Conservation (phyloP, 2,888 invertebrate species). For the Terebella lapidaria region DNA sequence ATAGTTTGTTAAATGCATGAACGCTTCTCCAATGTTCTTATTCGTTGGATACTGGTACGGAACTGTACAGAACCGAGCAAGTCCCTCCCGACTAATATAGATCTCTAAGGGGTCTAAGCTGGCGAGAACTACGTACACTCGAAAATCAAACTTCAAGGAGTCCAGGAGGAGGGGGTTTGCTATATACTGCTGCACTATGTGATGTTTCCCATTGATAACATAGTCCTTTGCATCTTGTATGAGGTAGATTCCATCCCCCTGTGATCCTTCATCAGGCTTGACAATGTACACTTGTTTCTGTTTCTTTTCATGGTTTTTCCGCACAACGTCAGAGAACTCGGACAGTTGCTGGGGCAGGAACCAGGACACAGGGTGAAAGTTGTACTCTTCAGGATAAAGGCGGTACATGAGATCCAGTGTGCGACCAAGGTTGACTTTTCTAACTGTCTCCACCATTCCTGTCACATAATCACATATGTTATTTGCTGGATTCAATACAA, state of each 20-base stretch:
- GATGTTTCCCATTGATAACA: conserved; percentile 9
- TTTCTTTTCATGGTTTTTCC: conserved; percentile 2
- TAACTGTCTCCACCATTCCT: conserved; percentile 55
- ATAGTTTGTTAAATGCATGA: conserved; percentile 57
- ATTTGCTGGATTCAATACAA: too few relatives aligned
- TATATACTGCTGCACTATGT: conserved; percentile 51
- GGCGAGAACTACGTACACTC: conserved; percentile 55
- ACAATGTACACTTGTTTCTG: conserved; percentile 51
- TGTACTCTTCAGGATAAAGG: conserved; percentile 54
- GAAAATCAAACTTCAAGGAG: conserved; percentile 55
- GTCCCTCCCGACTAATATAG: conserved; percentile 48
- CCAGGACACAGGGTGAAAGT: conserved; percentile 57
- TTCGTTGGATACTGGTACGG: conserved; percentile 53
- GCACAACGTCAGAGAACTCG: conserved; percentile 37
- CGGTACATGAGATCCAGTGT: conserved; percentile 53
- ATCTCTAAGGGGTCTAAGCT: conserved; percentile 55
- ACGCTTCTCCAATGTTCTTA: conserved; percentile 54
- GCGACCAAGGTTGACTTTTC: conserved; percentile 54
- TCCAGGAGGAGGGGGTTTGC: conserved; percentile 53
- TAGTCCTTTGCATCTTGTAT: conserved; percentile 51
- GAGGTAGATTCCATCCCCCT: conserved; percentile 57
- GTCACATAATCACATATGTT: too few relatives aligned
- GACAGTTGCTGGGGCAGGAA: conserved; percentile 54
- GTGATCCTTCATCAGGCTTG: conserved; percentile 57
- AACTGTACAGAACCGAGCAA: conserved; percentile 56